Evolutionary conservation across 2,888 invertebrate species (phyloP).

Genomic region (Drosophila fulvimacula): DNA sequence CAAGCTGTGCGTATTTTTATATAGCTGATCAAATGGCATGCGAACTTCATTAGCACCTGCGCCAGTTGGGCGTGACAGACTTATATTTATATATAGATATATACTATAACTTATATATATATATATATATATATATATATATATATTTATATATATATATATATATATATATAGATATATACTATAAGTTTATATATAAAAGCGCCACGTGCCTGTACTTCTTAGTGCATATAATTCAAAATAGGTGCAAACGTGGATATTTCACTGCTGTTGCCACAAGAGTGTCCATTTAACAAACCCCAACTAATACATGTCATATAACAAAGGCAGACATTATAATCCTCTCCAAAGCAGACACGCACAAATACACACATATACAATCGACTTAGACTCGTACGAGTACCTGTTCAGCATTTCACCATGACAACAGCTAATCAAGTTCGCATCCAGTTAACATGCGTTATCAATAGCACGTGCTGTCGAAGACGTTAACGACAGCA

Average conservation of each 20-base stretch:
- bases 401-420: background rate
- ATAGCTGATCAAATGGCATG: slow-evolving; percentile 59
- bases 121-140: background rate
- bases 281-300: background rate
- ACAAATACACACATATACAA: background rate
- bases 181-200: background rate
- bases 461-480: slow-evolving; percentile 58
- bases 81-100: too few relatives aligned
- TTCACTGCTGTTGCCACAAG: background rate
- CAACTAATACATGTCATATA: slow-evolving; percentile 5
- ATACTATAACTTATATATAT: background rate
- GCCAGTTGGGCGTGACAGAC: slow-evolving; percentile 28
- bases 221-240: slow-evolving; percentile 11
- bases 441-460: slow-evolving; percentile 5
- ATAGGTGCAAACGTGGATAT: slow-evolving; percentile 26
- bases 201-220: slow-evolving; percentile 58
- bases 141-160: too few relatives aligned
- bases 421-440: slow-evolving; percentile 26
- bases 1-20: slow-evolving; percentile 30
- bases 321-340: background rate
- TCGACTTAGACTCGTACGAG: background rate
- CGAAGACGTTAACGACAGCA: slow-evolving; percentile 3
- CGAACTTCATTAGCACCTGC: slow-evolving; percentile 59
- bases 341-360: background rate
- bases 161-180: too few relatives aligned